A percentile compares a stretch with the other conserved stretches of the same genome.
Evolutionary conservation across 2,888 invertebrate genomes (phyloP).

Genomic region (Tethea ocularis): DNA sequence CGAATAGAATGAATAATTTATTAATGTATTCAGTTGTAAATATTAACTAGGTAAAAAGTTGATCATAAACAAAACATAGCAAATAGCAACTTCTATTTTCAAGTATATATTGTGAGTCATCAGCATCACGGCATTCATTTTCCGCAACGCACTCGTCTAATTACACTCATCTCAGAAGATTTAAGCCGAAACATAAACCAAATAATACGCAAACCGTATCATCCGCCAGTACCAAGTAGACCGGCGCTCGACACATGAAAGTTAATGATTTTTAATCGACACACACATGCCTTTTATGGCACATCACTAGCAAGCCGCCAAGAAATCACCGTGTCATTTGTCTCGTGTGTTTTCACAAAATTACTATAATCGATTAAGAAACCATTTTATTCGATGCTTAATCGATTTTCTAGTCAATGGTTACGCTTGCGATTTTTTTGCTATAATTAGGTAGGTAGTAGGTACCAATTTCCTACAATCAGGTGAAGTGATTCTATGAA

Average conservation of each 20-base stretch:
- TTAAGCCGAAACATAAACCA: conserved; percentile 17
- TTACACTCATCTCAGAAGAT: conserved; percentile 9
- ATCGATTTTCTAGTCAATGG: conserved; percentile 28
- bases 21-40: too few species aligned
- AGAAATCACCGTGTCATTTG: conserved; percentile 30
- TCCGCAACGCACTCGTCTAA: neutral
- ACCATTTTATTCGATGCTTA: conserved; percentile 30
- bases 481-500: neutral
- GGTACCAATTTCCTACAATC: conserved; percentile 1
- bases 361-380: conserved; percentile 37
- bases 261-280: conserved; percentile 74
- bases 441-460: too few species aligned
- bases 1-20: too few species aligned
- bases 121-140: neutral
- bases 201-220: conserved; percentile 22
- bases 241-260: conserved; percentile 50
- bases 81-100: too few species aligned
- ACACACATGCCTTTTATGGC: conserved; percentile 48
- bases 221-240: conserved; percentile 31
- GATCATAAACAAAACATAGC: too few species aligned
- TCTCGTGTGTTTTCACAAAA: conserved; percentile 40
- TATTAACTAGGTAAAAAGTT: too few species aligned
- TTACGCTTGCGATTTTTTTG: conserved; percentile 15
- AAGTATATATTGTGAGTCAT: too few species aligned
- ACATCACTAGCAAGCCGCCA: conserved; percentile 55